Evolutionary conservation across 2,888 invertebrate species (phyloP).

Genomic region (Chalcis sispes): DNA sequence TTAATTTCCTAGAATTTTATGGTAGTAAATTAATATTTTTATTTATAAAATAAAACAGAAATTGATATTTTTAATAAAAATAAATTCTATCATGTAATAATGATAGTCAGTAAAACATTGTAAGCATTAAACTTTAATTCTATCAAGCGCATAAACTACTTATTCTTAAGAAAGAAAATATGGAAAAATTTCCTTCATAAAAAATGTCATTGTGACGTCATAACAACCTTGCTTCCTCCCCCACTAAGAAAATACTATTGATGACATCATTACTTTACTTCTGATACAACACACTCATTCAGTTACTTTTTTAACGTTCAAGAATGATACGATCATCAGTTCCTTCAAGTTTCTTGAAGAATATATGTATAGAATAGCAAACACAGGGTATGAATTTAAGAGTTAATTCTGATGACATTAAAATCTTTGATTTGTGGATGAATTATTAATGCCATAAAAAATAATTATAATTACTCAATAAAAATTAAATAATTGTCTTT

Average conservation of each 20-base stretch:
- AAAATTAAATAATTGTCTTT: no score
- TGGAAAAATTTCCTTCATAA: conserved; percentile 6
- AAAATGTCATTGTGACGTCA: conserved; percentile 33
- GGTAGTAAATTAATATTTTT: no score
- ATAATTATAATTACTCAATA: no score
- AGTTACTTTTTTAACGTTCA: conserved; percentile 27
- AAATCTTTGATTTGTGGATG: no score
- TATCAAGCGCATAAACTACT: background rate
- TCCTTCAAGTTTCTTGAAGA: conserved; percentile 13
- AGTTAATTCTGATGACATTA: no score
- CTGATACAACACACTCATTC: conserved; percentile 21
- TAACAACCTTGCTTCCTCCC: conserved; percentile 24
- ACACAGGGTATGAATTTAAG: no score
- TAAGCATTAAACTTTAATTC: background rate
- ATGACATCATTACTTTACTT: conserved; percentile 38
- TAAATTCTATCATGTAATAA: no score
- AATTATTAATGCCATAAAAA: no score
- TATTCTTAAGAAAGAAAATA: background rate
- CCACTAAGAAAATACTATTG: conserved; percentile 33
- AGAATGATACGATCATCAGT: background rate
- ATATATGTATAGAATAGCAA: no score
- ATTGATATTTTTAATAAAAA: no score
- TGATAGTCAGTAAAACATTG: background rate
- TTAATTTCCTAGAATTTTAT: no score
- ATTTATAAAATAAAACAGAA: background rate